Evolutionary conservation across 2,797 vertebrate genomes (phyloP).

Genomic region (Sebastes cheni): DNA sequence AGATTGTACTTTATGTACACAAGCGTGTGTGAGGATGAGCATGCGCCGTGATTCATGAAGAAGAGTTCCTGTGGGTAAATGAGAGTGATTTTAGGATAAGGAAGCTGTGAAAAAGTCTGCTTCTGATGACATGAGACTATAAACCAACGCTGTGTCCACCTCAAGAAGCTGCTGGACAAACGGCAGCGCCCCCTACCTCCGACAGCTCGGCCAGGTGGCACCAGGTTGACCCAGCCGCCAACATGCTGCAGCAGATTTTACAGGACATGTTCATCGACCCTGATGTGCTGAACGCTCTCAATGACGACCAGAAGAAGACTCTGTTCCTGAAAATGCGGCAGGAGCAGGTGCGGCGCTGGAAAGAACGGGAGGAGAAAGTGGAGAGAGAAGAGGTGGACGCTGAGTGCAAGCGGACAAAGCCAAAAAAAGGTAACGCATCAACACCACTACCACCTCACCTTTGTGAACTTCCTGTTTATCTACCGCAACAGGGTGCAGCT

Average conservation of each 20-base stretch:
- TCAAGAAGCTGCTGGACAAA: conserved; percentile 45
- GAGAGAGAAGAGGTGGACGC: conserved; percentile 55
- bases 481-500: background rate
- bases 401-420: conserved; percentile 42
- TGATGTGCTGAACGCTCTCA: conserved; percentile 82
- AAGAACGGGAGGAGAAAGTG: conserved; percentile 80
- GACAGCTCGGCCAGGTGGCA: background rate
- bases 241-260: conserved; percentile 83
- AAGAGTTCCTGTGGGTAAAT: background rate
- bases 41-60: background rate
- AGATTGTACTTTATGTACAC: conserved; percentile 27
- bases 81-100: background rate
- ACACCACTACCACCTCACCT: background rate
- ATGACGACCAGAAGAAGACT: conserved; percentile 86
- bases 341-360: conserved; percentile 86
- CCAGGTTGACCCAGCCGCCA: conserved; percentile 18
- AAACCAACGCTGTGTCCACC: conserved; percentile 22
- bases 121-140: conserved; percentile 54
- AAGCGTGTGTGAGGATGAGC: conserved; percentile 9
- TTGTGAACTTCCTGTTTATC: conserved; percentile 21
- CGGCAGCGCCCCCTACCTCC: conserved; percentile 25
- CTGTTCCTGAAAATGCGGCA: conserved; percentile 87
- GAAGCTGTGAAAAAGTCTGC: background rate
- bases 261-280: conserved; percentile 87
- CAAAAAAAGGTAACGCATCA: conserved; percentile 77